Evolutionary conservation across 1,140 invertebrate genomes (phyloP).

Genomic region (Drosophila parabipectinata): DNA sequence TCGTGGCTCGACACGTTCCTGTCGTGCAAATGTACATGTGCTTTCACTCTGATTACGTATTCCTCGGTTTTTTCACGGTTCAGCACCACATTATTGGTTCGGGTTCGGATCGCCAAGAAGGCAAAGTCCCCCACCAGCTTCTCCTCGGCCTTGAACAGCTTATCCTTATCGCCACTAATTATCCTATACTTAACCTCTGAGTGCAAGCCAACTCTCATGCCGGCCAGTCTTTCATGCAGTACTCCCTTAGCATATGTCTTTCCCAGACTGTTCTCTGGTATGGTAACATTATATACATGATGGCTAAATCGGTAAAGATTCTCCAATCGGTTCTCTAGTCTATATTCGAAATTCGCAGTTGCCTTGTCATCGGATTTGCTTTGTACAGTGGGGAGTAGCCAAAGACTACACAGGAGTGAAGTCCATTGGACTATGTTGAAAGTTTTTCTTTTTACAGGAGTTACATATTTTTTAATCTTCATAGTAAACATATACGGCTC

Average conservation of each 20-base stretch:
- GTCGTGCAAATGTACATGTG: conserved; percentile 84
- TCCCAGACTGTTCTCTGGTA: conserved; percentile 95
- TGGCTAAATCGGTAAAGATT: conserved; percentile 87
- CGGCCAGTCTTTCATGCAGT: conserved; percentile 85
- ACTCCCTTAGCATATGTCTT: conserved; percentile 90
- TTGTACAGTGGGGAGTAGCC: conserved; percentile 47
- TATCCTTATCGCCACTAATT: conserved; percentile 92
- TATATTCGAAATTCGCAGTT: conserved; percentile 23
- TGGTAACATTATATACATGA: conserved; percentile 93
- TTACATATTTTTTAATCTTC: conserved; percentile 77
- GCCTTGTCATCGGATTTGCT: conserved; percentile 30
- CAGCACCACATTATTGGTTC: conserved; percentile 92
- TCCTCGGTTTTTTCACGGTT: conserved; percentile 95
- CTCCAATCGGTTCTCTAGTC: conserved; percentile 23
- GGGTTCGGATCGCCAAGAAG: conserved; percentile 94
- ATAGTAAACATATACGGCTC: conserved; percentile 67
- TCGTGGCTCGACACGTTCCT: conserved; percentile 88
- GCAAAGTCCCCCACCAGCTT: conserved; percentile 95
- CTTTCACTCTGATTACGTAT: conserved; percentile 92
- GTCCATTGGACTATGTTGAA: conserved; percentile 55
- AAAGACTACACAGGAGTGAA: conserved; percentile 50
- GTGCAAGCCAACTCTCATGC: conserved; percentile 84
- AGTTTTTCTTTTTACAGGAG: conserved; percentile 66
- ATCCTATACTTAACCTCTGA: conserved; percentile 92
- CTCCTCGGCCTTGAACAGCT: conserved; percentile 96